These are phyloP conservation scores for Pseudorhiza aurosa DNA, from an alignment of 30 jellyfish, hydroid and myxozoan genomes.

Conservation along the genomic window DNA sequence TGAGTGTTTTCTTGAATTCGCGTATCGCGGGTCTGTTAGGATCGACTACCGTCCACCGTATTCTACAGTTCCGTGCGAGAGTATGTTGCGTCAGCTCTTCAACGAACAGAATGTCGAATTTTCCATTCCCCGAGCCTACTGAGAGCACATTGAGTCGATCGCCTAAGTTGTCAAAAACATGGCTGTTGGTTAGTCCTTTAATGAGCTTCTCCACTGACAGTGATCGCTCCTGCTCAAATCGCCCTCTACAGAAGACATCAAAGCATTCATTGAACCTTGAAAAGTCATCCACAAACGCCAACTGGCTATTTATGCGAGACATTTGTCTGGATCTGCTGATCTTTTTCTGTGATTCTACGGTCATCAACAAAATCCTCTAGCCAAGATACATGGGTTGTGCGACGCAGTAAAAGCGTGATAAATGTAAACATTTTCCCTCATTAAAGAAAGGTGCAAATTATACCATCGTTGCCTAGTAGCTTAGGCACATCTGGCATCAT, in stretches of 20 bases:
- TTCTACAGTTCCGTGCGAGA: background rate
- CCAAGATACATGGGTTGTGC: too few species aligned
- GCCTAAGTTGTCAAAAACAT: background rate
- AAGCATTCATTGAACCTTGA: background rate
- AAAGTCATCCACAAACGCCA: slow-evolving; percentile 5
- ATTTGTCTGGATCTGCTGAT: slow-evolving; percentile 1
- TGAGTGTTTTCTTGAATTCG: slow-evolving; percentile 11
- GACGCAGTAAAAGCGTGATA: too few species aligned
- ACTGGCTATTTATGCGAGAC: background rate
- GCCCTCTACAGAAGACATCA: background rate
- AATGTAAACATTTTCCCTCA: too few species aligned
- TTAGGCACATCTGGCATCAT: too few species aligned
- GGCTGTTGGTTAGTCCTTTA: background rate
- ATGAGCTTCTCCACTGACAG: background rate
- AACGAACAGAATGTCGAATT: background rate
- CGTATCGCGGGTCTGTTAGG: slow-evolving; percentile 4
- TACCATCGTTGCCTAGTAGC: too few species aligned
- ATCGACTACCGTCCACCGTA: slow-evolving; percentile 5
- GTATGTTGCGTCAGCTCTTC: slow-evolving; percentile 8
- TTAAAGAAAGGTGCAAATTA: too few species aligned
- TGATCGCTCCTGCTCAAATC: slow-evolving; percentile 7
- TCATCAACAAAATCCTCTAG: too few species aligned
- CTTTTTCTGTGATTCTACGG: too few species aligned
- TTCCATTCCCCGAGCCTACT: slow-evolving; percentile 8
- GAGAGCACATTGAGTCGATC: background rate